Conservation (phyloP, 2,113 vertebrate species). For the Illadopsis cleaveri region DNA sequence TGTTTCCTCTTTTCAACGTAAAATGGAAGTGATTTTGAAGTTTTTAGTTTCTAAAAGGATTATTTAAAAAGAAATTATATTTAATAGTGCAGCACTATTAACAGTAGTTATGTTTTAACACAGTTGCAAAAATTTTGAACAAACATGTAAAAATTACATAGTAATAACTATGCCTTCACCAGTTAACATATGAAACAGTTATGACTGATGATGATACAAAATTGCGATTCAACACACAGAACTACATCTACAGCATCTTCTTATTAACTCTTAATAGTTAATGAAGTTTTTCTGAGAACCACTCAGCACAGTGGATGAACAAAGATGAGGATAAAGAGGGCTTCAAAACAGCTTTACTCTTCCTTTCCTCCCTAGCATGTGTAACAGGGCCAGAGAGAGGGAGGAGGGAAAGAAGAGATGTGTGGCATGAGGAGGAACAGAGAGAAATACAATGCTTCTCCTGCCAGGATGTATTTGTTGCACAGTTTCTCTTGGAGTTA, state of each 20-base stretch:
- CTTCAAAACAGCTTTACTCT: not conserved
- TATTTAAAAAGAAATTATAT: not conserved
- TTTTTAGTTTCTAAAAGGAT: not conserved
- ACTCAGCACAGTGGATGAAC: not conserved
- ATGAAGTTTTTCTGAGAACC: not conserved
- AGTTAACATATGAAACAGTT: not conserved
- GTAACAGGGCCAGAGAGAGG: not conserved
- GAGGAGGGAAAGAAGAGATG: not conserved
- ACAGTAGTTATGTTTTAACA: not conserved
- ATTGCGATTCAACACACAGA: not conserved
- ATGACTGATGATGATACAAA: no score
- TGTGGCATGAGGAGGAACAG: not conserved
- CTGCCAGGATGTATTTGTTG: not conserved
- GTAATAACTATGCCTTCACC: not conserved
- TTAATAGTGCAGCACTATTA: not conserved
- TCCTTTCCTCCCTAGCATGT: not conserved
- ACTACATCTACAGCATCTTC: not conserved
- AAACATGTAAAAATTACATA: not conserved
- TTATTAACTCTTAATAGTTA: slow-evolving; percentile 31
- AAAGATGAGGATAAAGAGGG: not conserved
- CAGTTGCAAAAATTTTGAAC: not conserved
- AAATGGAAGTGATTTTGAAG: not conserved
- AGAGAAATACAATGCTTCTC: not conserved
- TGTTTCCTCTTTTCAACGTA: not conserved
- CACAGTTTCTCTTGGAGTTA: not conserved